A percentile compares a stretch with the other conserved stretches of the same genome.
Evolutionary conservation across 2,113 vertebrate genomes (phyloP).

Genomic region (Acinonyx jubatus): DNA sequence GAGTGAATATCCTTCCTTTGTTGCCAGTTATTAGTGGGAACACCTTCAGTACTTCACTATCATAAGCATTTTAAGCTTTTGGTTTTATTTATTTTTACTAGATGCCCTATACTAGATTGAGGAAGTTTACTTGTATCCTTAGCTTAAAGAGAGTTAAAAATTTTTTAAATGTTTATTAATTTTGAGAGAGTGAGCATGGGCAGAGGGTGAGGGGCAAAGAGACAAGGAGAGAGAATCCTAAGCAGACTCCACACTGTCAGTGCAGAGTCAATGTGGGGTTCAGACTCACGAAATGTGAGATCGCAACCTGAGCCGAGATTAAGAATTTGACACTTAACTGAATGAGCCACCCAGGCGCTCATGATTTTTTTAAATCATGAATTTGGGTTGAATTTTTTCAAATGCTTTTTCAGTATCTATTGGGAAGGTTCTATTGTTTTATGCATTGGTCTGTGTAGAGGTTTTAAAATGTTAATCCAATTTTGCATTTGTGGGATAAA

Average conservation of each 20-base stretch:
- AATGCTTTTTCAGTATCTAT: neutral
- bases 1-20: neutral
- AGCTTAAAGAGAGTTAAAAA: neutral
- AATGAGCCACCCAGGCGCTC: no score
- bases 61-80: neutral
- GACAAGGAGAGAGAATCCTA: no score
- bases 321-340: no score
- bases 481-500: neutral
- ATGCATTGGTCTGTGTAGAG: neutral
- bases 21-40: neutral
- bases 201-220: no score
- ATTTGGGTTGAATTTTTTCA: neutral
- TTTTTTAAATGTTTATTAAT: neutral
- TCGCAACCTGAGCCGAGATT: no score
- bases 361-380: neutral
- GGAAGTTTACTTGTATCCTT: neutral
- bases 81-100: neutral
- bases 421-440: neutral
- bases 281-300: no score
- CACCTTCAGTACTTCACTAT: neutral
- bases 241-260: no score
- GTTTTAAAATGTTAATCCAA: neutral
- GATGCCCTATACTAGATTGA: neutral
- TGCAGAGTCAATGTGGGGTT: no score
- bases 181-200: no score